Conservation (phyloP, 1,140 invertebrate genomes). For the Euura saliciscinereae region DNA sequence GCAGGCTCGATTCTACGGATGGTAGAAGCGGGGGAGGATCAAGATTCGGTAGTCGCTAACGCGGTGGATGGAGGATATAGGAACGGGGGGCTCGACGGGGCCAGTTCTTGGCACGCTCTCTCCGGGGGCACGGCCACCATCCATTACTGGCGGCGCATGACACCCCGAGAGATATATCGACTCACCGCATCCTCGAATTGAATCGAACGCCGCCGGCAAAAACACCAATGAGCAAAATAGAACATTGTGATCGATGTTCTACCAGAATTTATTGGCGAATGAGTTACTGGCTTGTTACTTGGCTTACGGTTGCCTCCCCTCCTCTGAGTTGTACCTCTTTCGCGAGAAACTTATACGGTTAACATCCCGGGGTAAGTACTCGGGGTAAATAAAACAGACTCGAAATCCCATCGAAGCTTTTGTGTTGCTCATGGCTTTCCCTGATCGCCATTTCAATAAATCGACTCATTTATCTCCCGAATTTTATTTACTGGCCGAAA, state of each 20-base stretch:
- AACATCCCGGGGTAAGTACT: background rate
- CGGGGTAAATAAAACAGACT: background rate
- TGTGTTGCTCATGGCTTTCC: too few species aligned
- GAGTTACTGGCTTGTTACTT: slow-evolving; percentile 33
- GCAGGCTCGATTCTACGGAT: background rate
- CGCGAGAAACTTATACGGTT: background rate
- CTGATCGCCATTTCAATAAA: too few species aligned
- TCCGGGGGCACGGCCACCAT: slow-evolving; percentile 56
- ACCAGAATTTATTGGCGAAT: slow-evolving; percentile 57
- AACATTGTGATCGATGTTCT: slow-evolving; percentile 57
- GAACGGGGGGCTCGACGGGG: slow-evolving; percentile 38
- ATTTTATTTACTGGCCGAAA: background rate
- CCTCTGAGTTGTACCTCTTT: background rate
- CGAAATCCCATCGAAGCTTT: background rate
- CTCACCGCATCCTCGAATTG: slow-evolving; percentile 58
- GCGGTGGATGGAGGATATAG: background rate
- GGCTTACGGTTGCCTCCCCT: background rate
- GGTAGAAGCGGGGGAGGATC: background rate
- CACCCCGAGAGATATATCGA: slow-evolving; percentile 59
- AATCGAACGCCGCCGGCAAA: slow-evolving; percentile 58
- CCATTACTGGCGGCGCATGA: slow-evolving; percentile 57
- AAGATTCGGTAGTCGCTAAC: background rate
- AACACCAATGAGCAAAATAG: slow-evolving; percentile 60
- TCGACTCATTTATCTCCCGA: background rate
- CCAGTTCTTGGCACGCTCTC: slow-evolving; percentile 55